Base-by-base conservation (phyloP, 2,888 invertebrate genomes). In the Dusona sp. region DNA sequence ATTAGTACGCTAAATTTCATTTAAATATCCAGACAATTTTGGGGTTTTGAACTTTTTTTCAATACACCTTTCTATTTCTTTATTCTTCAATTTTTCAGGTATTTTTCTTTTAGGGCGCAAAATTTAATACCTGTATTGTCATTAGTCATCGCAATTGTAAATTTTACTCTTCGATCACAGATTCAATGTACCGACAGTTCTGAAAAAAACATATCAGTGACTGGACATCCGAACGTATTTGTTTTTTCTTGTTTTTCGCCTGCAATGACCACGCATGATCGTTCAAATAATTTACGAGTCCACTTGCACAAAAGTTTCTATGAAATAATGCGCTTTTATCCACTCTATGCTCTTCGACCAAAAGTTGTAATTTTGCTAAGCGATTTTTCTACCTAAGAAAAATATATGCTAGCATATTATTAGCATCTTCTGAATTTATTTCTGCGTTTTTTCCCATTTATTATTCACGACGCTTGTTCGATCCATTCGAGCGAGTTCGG, bases 281-380 rank as follows among this genome's bases (percentile, higher is more conserved):
- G 19, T n/a, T 45, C 77, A 22, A 68, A 68, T 68, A 82, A 82
- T 82, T 68, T 70, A 82, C 25, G 61, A 82, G 61, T 19, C 22
- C 48, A 33, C 67, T 38, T 29, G 16, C 22, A 54, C 29, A 45
- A 81, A 81, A 74, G 65, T 75, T 75, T 19, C 7, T 3, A 13
- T 4, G 38, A 33, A 74, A 42, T 57, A 48, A 77, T 65, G 45
- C 33, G 13, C n/a, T 61, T 54, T 29, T 1, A 16, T 61, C 7
- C 29, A 7, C 29, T 61, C n/a, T 29, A 29, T 61, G 29, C 72
- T 51, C 72, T n/a, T 36, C 13, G 42, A 48, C 48, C 8, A 48
- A 48, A n/a, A 72, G 29, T 48, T 29, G 8, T 22, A 48, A 72
- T 48, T 72, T 29, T 13, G 33, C 7, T 51, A 42, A 74, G 36